phyloP scores from a whole-genome alignment of 1,140 invertebrate genomes.

The Drosophila kanapiae region DNA sequence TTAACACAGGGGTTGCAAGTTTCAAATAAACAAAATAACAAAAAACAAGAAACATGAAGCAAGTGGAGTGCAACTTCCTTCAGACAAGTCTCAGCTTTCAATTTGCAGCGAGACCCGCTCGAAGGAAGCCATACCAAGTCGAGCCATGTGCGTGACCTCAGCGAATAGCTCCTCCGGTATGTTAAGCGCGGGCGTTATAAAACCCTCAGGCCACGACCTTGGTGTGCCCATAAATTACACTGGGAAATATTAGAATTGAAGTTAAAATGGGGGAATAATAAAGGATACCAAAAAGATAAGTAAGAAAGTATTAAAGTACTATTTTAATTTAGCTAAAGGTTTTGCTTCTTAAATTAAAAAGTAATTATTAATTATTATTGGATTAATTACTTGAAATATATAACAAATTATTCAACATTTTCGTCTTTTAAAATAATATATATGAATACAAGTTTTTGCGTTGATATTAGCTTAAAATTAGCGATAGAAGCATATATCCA shows the following conservation, averaged over 20 bases:
- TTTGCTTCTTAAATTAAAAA: no score
- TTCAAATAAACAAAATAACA: constrained; percentile 13
- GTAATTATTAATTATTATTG: no score
- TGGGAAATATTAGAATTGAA: background rate
- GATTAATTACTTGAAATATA: no score
- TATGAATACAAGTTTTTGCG: no score
- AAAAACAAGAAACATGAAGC: constrained; percentile 11
- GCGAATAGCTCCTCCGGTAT: constrained; percentile 29
- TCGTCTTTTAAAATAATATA: no score
- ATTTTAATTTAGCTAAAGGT: no score
- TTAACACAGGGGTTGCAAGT: constrained; percentile 22
- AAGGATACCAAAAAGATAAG: no score
- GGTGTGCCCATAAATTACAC: constrained; percentile 39
- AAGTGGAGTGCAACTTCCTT: constrained; percentile 46
- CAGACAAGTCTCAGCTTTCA: constrained; percentile 44
- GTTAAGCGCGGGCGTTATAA: constrained; percentile 30
- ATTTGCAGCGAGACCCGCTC: constrained; percentile 11
- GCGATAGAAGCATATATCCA: no score
- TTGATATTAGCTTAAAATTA: no score
- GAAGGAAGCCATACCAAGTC: constrained; percentile 29
- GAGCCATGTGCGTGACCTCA: constrained; percentile 52
- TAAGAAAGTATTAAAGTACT: background rate
- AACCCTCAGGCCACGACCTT: constrained; percentile 54
- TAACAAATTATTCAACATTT: no score
- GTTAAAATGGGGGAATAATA: background rate